Evolutionary conservation across 1,140 invertebrate species (phyloP).

Genomic region (Drosophila seguyi): DNA sequence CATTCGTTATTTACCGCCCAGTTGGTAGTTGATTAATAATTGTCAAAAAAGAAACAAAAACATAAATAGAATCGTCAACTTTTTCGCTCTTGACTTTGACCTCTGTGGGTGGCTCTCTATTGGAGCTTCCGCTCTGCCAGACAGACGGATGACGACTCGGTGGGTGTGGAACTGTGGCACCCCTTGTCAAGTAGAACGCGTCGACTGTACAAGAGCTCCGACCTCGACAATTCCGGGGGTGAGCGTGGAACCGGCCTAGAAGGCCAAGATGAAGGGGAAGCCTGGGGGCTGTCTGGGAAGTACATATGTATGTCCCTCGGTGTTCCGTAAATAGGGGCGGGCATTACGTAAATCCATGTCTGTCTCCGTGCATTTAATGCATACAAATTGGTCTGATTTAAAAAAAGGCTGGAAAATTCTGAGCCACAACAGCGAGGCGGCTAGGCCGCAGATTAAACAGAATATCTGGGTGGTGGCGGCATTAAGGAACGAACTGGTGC

Average conservation of each 20-base stretch:
- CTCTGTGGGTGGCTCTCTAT: constrained; percentile 56
- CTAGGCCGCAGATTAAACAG: constrained; percentile 59
- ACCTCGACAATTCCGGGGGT: constrained; percentile 55
- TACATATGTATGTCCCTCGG: constrained; percentile 2
- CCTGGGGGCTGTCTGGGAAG: constrained; percentile 13
- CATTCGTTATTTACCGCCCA: constrained; percentile 41
- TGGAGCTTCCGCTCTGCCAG: constrained; percentile 63
- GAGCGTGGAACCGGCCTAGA: constrained; percentile 30
- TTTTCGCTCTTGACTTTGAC: constrained; percentile 73
- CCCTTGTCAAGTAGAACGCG: constrained; percentile 68
- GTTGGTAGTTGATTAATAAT: constrained; percentile 70
- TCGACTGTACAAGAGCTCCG: constrained; percentile 60
- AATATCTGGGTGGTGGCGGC: constrained; percentile 29
- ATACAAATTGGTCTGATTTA: constrained; percentile 80
- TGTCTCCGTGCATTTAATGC: constrained; percentile 73
- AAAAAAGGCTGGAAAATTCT: constrained; percentile 54
- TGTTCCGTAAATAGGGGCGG: constrained; percentile 43
- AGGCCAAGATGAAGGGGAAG: constrained; percentile 12
- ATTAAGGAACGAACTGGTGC: constrained; percentile 45
- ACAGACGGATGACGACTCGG: constrained; percentile 2
- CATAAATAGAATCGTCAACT: constrained; percentile 40
- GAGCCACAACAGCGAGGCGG: constrained; percentile 30
- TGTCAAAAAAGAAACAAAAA: constrained; percentile 25
- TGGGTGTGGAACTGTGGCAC: constrained; percentile 20
- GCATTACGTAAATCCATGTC: constrained; percentile 75